Base-by-base conservation (phyloP, 2,797 vertebrate species). In the Malurus leucopterus region DNA sequence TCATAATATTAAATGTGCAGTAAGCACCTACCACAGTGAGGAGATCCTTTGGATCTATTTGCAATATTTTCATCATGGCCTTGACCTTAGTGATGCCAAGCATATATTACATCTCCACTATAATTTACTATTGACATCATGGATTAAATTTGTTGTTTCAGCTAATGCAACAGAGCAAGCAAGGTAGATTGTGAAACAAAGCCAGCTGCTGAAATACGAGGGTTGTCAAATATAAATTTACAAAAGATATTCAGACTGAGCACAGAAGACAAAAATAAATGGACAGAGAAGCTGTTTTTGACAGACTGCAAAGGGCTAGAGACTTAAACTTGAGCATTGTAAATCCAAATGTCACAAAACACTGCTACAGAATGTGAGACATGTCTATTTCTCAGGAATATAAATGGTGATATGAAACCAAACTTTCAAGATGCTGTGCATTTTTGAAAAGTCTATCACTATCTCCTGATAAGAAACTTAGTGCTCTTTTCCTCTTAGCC, bases 131-230 rank as follows among this genome's bases (percentile, higher is more conserved):
- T 97, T 97, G 97, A 97, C 97, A 97, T 97, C 96, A 91, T 81
- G 94, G 97, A 97, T 97, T 98, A 97, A 97, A 97, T 97, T 97
- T 97, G 97, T 98, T 97, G 96, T 97, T 97, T 97, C 96, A 96
- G 96, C 97, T 98, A 97, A 97, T 97, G 96, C 96, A 97, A 96
- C 96, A 89, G 93, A 97, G 93, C 96, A 97, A 97, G 96, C 92
- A 97, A 97, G 97, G 96, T 96, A 95, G 93, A 97, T 93, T 95
- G 96, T 95, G 97, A 97, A 97, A 97, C 94, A 88, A 97, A 97
- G 96, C 94, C 95, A 94, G 95, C 96, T 96, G 92, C 96, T 97
- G 97, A 97, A 98, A 97, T 97, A 98, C 97, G 96, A 97, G 96
- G 95, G 95, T 97, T 97, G 97, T 97, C 97, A 98, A 97, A 94